Conservation (phyloP, 2,888 invertebrate genomes). For the Hyposoter dolosus region DNA sequence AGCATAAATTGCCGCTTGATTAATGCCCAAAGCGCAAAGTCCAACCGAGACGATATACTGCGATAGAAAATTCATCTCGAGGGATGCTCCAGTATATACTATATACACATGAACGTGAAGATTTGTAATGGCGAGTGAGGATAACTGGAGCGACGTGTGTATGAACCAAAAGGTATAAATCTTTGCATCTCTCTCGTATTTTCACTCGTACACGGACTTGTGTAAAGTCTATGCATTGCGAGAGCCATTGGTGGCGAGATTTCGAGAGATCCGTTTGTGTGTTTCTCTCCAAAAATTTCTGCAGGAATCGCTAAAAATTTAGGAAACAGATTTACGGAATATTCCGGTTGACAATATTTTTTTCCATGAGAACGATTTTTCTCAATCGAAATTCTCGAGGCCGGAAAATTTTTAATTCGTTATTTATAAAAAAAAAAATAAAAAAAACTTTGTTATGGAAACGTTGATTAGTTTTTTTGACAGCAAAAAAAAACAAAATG, state of each 20-base stretch:
- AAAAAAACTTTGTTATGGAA: not conserved
- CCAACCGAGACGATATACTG: slow-evolving; percentile 38
- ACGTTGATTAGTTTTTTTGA: not conserved
- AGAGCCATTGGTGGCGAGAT: slow-evolving; percentile 46
- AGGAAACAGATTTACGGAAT: too few species aligned
- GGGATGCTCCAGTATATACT: not conserved
- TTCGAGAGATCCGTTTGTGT: slow-evolving; percentile 29
- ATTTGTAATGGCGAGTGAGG: slow-evolving; percentile 38
- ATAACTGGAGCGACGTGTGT: slow-evolving; percentile 69
- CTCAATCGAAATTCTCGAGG: too few species aligned
- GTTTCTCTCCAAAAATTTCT: slow-evolving; percentile 70
- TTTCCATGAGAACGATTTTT: too few species aligned
- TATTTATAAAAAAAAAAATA: too few species aligned
- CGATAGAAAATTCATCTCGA: slow-evolving; percentile 26
- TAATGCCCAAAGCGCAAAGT: slow-evolving; percentile 71
- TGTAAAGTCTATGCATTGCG: not conserved
- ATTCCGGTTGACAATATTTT: too few species aligned
- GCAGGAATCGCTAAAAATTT: slow-evolving; percentile 71
- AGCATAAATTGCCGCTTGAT: slow-evolving; percentile 77
- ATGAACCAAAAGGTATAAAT: slow-evolving; percentile 60
- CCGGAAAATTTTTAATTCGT: too few species aligned
- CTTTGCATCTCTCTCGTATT: slow-evolving; percentile 33
- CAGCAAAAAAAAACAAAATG: not conserved
- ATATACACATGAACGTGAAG: not conserved
- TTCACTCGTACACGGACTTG: slow-evolving; percentile 4